Base-by-base conservation (phyloP, 1,140 invertebrate genomes). In the Pteromalus puparum region DNA sequence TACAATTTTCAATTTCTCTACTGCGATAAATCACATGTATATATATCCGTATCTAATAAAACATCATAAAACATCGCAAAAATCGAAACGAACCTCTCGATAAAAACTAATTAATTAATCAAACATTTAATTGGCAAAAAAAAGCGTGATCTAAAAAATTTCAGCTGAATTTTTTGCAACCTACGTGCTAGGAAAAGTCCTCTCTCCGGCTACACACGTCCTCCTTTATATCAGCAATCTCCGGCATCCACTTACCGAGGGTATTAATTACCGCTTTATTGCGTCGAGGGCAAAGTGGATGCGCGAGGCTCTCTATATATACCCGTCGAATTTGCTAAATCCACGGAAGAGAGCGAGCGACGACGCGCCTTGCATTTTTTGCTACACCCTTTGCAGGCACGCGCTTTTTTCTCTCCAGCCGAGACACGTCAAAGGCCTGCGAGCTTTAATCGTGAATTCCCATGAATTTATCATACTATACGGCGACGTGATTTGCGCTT, bases 201-300 rank as follows among this genome's bases (percentile, higher is more conserved):
- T 18, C 46, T 15, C 46, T 48, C 2, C 13, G 46, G 13, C 46
- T 48, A 13, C 46, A 48, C 46, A 48, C 46, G 13, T 48, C 15
- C 46, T 18, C 46, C 46, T 67, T 67, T 26, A 73, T 9, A 73
- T 73, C 72, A 73, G 34, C 65, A 78, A 77, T 85, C 85, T 85
- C 84, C 28, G 84, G 76, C 83, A 84, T 87, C 84, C 83, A 81
- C 84, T 82, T 86, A 85, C 82, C 76, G 84, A 86, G 86, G 82
- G 84, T 86, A 87, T 87, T 88, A 87, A 88, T 88, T 87, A 87
- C 86, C 46, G 67, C 53, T 86, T 88, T 86, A 87, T 83, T 87
- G 85, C 84, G 6, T 21, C 53, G 77, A 81, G 79, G 81, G 34
- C 78, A 87, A 87, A 80, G 86, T 87, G 86, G 61, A 38, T 82